Base-by-base conservation (phyloP, 37 sponge, comb jelly and placozoan genomes). In the Chondrilla cf. caribensis region DNA sequence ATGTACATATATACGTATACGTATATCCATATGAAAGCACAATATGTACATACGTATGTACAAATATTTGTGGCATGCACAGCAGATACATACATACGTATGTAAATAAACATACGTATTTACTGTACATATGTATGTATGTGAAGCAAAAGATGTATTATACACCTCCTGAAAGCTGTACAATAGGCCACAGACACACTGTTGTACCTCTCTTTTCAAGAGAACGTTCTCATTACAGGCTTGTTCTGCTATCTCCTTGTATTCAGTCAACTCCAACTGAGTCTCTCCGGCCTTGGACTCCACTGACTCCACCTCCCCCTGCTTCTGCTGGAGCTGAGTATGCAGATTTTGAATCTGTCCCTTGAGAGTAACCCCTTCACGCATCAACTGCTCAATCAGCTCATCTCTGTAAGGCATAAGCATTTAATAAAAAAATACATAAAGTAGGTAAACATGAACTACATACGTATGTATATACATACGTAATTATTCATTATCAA, bases 341-440 rank as follows among this genome's bases (percentile, higher is more conserved):
- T 92, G 88, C 40, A 95, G 78, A 17, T 82, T 84, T 11, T 57
- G 8, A 5, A 95, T 57, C 38, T 80, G 54, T 81, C 87, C 89
- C 84, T 92, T 96, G 58, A 96, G 86, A 25, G 93, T 89, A 17
- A 96, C 87, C 17, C 90, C 83, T 85, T 96, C 96, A n/a, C 89
- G 73, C 89, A 93, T 88, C 64, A 96, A 78, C 86, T 96, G 96
- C 41, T 90, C 93, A 40, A 96, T 90, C 60, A 96, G 78, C 15
- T 57, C 80, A 51, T 93, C 93, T 58, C 96, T 90, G 80, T 38
- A 38, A 17, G 38, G 7, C 25, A 31, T 21, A 25, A 44, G 41
- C 51, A 22, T 54, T 54, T 18, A 79, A 55, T 9, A 54, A 79
- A n/a, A 36, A 31, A 54, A 79, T 58, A 79, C 47, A n/a, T n/a